Evolutionary conservation across 1,140 invertebrate species (phyloP), one percentile per base, ranked within the genome.

Genomic region (Ganaspis sp.): DNA sequence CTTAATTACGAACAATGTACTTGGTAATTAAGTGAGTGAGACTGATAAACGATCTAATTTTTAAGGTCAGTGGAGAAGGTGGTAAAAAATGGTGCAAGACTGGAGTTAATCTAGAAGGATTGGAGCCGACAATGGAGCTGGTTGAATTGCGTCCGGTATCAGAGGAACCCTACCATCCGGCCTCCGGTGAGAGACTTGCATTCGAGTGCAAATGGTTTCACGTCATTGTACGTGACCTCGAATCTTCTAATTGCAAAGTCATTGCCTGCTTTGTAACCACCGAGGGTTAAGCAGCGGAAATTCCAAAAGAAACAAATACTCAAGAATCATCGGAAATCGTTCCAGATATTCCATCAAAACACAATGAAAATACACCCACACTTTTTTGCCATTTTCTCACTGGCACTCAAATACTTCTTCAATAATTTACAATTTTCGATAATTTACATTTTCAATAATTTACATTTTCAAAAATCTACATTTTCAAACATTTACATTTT

Each of bases 141-240:
- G 78, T 85, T 82, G 82, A 84, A 77, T 76, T 81, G 82, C 83
- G 85, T 88, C 87, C 87, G 85, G 87, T 74, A 73, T 29, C 19
- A 64, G 54, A 64, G 78, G 77, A 80, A 73, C 76, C 72, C 75
- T 73, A 80, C 77, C 76, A 86, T 88, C 86, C 87, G 86, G 87
- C 81, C 82, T 81, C 76, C 78, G 75, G 81, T 83, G 79, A 85
- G 83, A 81, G 85, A 73, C 77, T 80, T 70, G 83, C 79, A 87
- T 88, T 88, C 85, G 88, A 86, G 87, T 88, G 87, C 85, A 88
- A 88, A 88, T 88, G 82, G 83, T 85, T 87, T 84, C 72, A 80
- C 83, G 74, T 80, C 81, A 86, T 86, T 86, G 84, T 84, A 75
- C 81, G 74, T 72, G 86, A 82, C 78, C 84, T 81, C 83, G 82